A percentile compares a stretch with the other conserved stretches of the same genome.
These are phyloP conservation scores for Callocephalon fimbriatum DNA, from an alignment of 2,113 vertebrate genomes.

Conservation along the genomic window DNA sequence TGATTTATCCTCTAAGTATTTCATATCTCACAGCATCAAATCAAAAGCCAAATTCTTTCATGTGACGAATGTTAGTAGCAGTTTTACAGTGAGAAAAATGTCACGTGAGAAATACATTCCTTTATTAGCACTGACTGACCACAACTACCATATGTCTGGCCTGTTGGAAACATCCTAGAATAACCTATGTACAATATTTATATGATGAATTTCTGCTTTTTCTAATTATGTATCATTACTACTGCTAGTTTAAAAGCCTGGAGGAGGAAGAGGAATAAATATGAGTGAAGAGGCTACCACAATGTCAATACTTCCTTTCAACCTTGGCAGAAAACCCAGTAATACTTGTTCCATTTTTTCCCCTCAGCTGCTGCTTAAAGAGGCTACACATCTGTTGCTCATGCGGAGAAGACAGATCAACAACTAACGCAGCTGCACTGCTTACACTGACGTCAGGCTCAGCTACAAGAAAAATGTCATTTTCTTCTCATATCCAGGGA, in stretches of 20 bases:
- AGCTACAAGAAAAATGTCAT: neutral
- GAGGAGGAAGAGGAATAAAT: neutral
- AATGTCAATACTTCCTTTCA: neutral
- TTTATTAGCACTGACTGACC: neutral
- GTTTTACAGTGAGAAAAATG: neutral
- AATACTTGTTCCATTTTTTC: neutral
- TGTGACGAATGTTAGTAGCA: neutral
- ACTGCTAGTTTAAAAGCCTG: neutral
- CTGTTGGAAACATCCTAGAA: neutral
- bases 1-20: neutral
- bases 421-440: neutral
- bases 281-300: neutral
- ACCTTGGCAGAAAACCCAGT: neutral
- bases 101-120: neutral
- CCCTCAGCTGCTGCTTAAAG: neutral
- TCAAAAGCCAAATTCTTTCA: neutral
- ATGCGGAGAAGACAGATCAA: neutral
- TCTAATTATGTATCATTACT: neutral
- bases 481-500: neutral
- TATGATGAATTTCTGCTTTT: neutral
- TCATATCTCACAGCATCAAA: neutral
- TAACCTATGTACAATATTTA: neutral
- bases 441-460: neutral
- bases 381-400: neutral
- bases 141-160: neutral